Evolutionary conservation across 2,888 invertebrate species (phyloP).

Genomic region (Anticlea derivata): DNA sequence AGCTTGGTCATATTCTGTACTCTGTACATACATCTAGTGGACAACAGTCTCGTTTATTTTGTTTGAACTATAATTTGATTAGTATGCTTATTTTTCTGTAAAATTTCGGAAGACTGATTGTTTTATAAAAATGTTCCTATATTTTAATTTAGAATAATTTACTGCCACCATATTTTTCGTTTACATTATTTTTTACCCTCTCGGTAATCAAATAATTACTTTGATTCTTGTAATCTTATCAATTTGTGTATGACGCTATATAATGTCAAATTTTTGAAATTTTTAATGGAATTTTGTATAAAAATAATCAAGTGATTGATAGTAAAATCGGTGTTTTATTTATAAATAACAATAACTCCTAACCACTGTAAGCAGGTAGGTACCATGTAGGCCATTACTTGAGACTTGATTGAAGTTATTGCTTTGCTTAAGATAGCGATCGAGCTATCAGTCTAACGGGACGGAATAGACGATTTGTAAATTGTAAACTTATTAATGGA

Average conservation of each 20-base stretch:
- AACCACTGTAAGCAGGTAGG: no score
- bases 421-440: no score
- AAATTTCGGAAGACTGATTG: constrained; percentile 78
- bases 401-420: no score
- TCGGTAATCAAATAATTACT: constrained; percentile 70
- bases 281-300: constrained; percentile 83
- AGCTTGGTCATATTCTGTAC: constrained; percentile 38
- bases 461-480: no score
- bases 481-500: no score
- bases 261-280: constrained; percentile 82
- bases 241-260: constrained; percentile 82
- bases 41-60: constrained; percentile 70
- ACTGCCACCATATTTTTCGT: constrained; percentile 75
- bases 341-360: neutral
- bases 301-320: constrained; percentile 82
- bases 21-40: constrained; percentile 52
- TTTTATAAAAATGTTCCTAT: constrained; percentile 78
- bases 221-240: constrained; percentile 78
- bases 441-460: no score
- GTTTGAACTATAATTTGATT: constrained; percentile 44
- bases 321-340: constrained; percentile 64
- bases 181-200: constrained; percentile 73
- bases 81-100: constrained; percentile 75
- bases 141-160: constrained; percentile 82
- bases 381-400: no score